Base-by-base conservation (phyloP, 2,797 vertebrate genomes). In the Semotilus atromaculatus region DNA sequence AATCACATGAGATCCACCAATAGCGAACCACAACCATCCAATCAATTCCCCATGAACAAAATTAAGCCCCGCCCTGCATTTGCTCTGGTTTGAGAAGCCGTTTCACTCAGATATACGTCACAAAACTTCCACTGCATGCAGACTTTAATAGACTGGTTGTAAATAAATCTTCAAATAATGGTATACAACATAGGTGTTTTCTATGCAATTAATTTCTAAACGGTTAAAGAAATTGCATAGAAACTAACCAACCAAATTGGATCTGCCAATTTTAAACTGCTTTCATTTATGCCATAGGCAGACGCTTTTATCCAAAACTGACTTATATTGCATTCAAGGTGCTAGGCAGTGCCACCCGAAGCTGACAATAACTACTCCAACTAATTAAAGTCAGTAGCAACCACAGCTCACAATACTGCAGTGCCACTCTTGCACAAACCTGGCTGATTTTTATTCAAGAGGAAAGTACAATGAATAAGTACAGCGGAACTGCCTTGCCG, bases 401-500 rank as follows among this genome's bases (percentile, higher is more conserved):
- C 23, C 10, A 31, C 31, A 40, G 60, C 45, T 76, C 60, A 70
- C 10, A 70, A 81, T 40, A 53, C 79, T 19, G 13, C 62, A n/a
- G 45, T 14, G 11, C 45, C 21, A 66, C 70, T 40, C 11, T 58
- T 14, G 4, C 19, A 18, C 45, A 67, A 76, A 77, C 26, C 82
- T 36, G 58, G 73, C 36, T 34, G 48, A 67, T 34, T 76, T 77
- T 77, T 68, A 78, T 78, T 67, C 53, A 23, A 77, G 48, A n/a
- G 53, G 53, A 60, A 60, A 45, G 34, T n/a, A 8, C 51, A 70
- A 64, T 48, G 66, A 78, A 77, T 31, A 38, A 36, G 72, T 83
- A 29, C 9, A 38, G 13, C 58, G 23, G 10, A 58, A 26, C 2
- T 40, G 21, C n/a, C n/a, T 45, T 51, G 71, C 55, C 34, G 16